These are phyloP conservation scores for Drosophila funebris DNA, from an alignment of 1,140 invertebrate genomes.

Conservation along the genomic window DNA sequence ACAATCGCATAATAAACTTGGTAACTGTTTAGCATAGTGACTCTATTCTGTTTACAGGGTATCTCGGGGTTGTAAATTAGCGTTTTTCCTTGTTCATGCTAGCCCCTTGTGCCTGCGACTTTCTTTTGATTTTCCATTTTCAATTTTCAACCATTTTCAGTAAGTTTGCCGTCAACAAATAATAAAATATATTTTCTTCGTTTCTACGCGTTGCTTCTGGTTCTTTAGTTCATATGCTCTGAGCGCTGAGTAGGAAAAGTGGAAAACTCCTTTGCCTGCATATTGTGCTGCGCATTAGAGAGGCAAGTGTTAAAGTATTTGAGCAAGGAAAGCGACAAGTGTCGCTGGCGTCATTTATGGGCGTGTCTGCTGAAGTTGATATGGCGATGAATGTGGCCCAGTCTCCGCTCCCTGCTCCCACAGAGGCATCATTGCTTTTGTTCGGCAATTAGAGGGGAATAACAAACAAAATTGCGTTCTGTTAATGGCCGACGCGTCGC, in stretches of 20 bases:
- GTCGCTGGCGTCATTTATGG: slow-evolving; percentile 26
- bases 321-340: slow-evolving; percentile 12
- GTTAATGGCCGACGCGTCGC: slow-evolving; percentile 61
- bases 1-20: too few species aligned
- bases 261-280: neutral
- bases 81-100: neutral
- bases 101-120: neutral
- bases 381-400: slow-evolving; percentile 40
- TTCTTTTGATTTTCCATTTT: slow-evolving; percentile 55
- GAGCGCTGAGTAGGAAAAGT: neutral
- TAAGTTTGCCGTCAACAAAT: slow-evolving; percentile 34
- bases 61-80: neutral
- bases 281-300: neutral
- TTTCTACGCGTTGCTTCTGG: neutral
- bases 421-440: slow-evolving; percentile 32
- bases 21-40: too few species aligned
- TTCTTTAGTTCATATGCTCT: neutral
- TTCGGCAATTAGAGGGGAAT: slow-evolving; percentile 34
- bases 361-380: slow-evolving; percentile 47
- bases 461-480: slow-evolving; percentile 69
- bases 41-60: neutral
- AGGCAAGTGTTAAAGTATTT: neutral
- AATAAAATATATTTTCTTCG: slow-evolving; percentile 19
- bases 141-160: slow-evolving; percentile 64
- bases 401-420: slow-evolving; percentile 1